phyloP scores from a whole-genome alignment of 2,113 vertebrate species.

The Peromyscus polionotus region DNA sequence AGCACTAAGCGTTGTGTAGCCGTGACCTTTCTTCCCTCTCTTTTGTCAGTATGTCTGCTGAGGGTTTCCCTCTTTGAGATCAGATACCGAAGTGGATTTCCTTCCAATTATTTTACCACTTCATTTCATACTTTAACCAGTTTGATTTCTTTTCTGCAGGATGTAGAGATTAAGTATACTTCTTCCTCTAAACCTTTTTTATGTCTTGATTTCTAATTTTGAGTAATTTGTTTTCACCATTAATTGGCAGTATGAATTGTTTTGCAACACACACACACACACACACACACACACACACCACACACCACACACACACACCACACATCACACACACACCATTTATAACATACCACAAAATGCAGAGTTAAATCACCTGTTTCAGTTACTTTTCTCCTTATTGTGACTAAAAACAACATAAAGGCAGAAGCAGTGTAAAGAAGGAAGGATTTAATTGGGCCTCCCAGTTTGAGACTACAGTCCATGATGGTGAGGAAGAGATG shows the following conservation, averaged over 20 bases:
- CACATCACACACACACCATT: neutral
- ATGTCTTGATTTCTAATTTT: neutral
- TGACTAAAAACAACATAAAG: neutral
- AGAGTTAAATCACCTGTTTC: neutral
- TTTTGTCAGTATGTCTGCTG: neutral
- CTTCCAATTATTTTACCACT: slow-evolving; percentile 19
- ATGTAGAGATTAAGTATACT: neutral
- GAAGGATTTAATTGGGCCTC: neutral
- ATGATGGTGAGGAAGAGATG: too few relatives aligned
- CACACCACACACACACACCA: too few relatives aligned
- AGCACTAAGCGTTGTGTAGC: neutral
- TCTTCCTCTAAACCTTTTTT: slow-evolving; percentile 1
- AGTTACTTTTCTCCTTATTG: neutral
- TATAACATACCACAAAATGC: neutral
- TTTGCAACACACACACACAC: neutral
- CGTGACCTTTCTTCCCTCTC: neutral
- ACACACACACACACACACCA: neutral
- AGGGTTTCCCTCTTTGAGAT: slow-evolving; percentile 12
- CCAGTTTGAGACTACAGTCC: neutral
- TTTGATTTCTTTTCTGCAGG: slow-evolving; percentile 25
- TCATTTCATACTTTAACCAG: neutral
- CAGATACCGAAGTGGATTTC: neutral
- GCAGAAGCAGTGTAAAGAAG: neutral
- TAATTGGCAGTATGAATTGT: neutral
- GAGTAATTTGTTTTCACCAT: slow-evolving; percentile 1